Evolutionary conservation across 2,113 vertebrate species (phyloP).

Genomic region (Platichthys stellatus): DNA sequence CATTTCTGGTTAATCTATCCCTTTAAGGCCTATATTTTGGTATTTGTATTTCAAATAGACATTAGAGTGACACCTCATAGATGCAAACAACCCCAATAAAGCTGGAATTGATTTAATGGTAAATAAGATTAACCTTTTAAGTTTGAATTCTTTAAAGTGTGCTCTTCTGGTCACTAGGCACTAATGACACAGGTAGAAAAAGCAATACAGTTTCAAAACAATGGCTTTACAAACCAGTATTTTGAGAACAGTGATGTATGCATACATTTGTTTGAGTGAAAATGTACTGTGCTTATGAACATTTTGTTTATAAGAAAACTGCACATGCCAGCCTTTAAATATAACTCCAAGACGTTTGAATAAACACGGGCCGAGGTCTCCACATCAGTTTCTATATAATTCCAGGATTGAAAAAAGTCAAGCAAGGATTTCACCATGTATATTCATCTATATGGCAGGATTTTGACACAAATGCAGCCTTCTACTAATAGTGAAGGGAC

Average conservation of each 20-base stretch:
- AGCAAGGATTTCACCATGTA: not conserved
- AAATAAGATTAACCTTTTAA: too few species aligned
- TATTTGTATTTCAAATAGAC: not conserved
- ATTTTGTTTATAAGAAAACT: too few species aligned
- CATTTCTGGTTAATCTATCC: too few species aligned
- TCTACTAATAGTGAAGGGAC: not conserved
- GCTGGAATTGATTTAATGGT: not conserved
- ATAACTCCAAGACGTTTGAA: not conserved
- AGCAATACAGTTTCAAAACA: too few species aligned
- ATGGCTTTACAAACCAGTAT: too few species aligned
- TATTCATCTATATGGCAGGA: not conserved
- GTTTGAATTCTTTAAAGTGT: too few species aligned
- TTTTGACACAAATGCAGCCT: not conserved
- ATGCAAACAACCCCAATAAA: not conserved
- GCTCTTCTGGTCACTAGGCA: too few species aligned
- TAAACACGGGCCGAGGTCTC: not conserved
- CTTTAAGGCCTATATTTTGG: not conserved
- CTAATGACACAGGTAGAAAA: too few species aligned
- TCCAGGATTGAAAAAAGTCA: not conserved
- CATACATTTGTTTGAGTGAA: too few species aligned
- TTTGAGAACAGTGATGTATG: too few species aligned
- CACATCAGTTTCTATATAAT: not conserved
- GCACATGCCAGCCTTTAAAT: not conserved
- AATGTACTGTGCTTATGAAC: too few species aligned
- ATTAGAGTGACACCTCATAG: not conserved